phyloP scores from a whole-genome alignment of 2,113 vertebrate genomes.

The Sula dactylatra region DNA sequence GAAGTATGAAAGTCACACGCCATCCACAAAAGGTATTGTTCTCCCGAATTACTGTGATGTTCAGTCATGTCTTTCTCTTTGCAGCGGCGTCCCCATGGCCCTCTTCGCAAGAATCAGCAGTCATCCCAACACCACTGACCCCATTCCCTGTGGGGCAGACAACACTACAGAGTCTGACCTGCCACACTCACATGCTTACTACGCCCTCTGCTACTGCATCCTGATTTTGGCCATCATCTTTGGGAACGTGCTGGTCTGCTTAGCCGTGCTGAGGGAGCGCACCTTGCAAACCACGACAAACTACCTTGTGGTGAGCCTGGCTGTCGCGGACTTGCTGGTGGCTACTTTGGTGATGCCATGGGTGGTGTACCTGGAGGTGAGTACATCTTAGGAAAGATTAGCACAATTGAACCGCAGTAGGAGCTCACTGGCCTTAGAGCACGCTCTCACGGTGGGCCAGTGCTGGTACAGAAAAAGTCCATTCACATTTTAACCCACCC shows the following conservation, averaged over 20 bases:
- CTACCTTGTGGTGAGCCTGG: conserved; percentile 94
- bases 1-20: not conserved
- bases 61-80: not conserved
- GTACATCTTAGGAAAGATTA: not conserved
- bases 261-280: conserved; percentile 87
- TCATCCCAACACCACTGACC: conserved; percentile 76
- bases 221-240: conserved; percentile 91
- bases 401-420: not conserved
- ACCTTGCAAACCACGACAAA: conserved; percentile 91
- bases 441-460: not conserved
- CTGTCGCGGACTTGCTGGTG: conserved; percentile 89
- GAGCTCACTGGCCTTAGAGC: not conserved
- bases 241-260: conserved; percentile 88
- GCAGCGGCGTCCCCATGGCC: conserved; percentile 69
- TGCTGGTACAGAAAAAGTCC: not conserved
- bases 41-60: not conserved
- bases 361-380: conserved; percentile 95
- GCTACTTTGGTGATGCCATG: conserved; percentile 94
- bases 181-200: conserved; percentile 77
- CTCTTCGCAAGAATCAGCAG: conserved; percentile 75
- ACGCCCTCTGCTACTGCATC: conserved; percentile 85
- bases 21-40: not conserved
- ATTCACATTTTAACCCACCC: not conserved
- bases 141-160: conserved; percentile 46
- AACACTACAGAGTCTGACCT: conserved; percentile 69